These are phyloP conservation scores for Aix galericulata DNA, from an alignment of 2,113 vertebrate species.

Conservation along the genomic window DNA sequence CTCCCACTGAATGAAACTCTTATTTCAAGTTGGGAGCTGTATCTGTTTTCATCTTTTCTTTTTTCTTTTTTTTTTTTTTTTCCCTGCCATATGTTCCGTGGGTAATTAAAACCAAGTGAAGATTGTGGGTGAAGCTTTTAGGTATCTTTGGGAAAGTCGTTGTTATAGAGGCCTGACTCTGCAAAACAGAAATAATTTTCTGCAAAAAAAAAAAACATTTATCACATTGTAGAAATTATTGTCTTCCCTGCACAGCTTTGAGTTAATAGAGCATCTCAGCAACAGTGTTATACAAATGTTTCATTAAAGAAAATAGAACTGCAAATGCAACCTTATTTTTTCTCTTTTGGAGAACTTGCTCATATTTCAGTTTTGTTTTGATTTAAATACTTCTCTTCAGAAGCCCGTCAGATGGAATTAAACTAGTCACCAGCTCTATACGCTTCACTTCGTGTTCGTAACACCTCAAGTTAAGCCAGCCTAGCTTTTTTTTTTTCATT, in stretches of 20 bases:
- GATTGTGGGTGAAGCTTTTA: background rate
- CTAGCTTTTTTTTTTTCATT: background rate
- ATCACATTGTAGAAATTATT: background rate
- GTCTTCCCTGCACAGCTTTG: background rate
- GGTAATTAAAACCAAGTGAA: background rate
- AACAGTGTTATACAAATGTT: background rate
- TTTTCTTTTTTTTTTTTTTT: background rate
- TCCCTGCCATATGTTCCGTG: background rate
- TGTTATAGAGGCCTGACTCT: background rate
- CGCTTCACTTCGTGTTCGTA: background rate
- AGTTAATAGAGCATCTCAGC: background rate
- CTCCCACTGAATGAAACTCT: background rate
- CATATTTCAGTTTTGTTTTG: background rate
- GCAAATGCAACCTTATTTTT: background rate
- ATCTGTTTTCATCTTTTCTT: background rate
- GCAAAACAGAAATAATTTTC: background rate
- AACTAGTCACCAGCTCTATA: background rate
- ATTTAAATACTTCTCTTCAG: background rate
- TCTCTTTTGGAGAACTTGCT: background rate
- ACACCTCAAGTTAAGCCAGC: background rate
- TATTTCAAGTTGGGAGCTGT: background rate
- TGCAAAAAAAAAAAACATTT: background rate
- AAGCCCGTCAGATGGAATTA: background rate
- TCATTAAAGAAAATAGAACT: background rate
- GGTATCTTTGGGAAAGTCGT: background rate